Conservation (phyloP, 2,888 invertebrate genomes). For the Caenorhabditis imperialis region DNA sequence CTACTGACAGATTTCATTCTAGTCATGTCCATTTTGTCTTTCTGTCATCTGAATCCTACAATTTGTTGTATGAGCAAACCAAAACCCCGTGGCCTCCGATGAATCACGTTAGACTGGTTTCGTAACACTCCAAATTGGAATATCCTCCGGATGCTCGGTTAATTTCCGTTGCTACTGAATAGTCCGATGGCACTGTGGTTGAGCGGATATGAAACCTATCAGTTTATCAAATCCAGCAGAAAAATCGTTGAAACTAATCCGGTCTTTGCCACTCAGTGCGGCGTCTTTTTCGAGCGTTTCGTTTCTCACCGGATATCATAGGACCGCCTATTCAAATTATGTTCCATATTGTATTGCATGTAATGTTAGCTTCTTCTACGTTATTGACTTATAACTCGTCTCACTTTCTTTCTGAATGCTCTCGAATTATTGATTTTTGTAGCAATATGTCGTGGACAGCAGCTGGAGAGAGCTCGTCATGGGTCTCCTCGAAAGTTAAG, state of each 20-base stretch:
- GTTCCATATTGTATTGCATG: conserved; percentile 29
- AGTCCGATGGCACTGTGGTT: background rate
- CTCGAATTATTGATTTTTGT: background rate
- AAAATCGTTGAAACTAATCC: conserved; percentile 18
- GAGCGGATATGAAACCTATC: conserved; percentile 14
- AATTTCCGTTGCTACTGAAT: conserved; percentile 27
- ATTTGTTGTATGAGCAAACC: too few species aligned
- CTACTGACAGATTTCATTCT: too few species aligned
- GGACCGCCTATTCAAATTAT: conserved; percentile 28
- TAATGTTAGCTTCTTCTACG: conserved; percentile 2
- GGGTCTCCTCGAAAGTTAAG: conserved; percentile 58
- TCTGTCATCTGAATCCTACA: too few species aligned
- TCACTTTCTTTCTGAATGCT: background rate
- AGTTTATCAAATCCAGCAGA: conserved; percentile 6
- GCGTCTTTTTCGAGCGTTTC: conserved; percentile 1
- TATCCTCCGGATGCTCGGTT: conserved; percentile 10
- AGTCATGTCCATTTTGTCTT: too few species aligned
- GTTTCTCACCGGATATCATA: conserved; percentile 19
- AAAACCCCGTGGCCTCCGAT: too few species aligned
- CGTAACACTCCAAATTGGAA: too few species aligned
- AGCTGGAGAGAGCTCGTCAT: conserved; percentile 54
- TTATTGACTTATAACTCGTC: background rate
- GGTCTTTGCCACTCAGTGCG: background rate
- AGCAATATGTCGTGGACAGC: conserved; percentile 58
- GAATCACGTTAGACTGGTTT: too few species aligned